A percentile compares a stretch with the other conserved stretches of the same genome.
Evolutionary conservation across 2,888 invertebrate genomes (phyloP).

Genomic region (Epinotia bilunana): DNA sequence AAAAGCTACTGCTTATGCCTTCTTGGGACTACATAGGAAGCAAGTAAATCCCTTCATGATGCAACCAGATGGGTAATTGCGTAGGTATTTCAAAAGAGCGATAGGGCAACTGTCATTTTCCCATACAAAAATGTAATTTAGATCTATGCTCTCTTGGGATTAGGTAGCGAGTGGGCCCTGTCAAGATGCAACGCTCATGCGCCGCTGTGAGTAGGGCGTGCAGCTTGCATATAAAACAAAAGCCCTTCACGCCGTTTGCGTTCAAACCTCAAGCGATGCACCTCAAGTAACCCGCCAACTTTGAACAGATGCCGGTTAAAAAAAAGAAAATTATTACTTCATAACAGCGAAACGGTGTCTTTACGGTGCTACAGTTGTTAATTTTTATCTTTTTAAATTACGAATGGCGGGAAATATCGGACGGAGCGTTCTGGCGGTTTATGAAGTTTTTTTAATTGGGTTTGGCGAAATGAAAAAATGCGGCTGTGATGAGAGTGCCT

Average conservation of each 20-base stretch:
- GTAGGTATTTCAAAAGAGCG: no score
- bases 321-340: constrained; percentile 40
- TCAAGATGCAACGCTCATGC: no score
- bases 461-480: constrained; percentile 3
- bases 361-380: constrained; percentile 18
- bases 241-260: no score
- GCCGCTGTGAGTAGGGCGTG: no score
- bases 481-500: neutral
- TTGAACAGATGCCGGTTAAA: constrained; percentile 19
- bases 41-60: no score
- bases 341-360: constrained; percentile 45
- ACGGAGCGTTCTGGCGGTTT: constrained; percentile 3
- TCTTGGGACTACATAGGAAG: no score
- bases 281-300: neutral
- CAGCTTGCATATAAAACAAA: no score
- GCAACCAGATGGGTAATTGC: no score
- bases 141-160: no score
- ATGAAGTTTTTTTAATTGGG: constrained; percentile 22
- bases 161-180: no score
- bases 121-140: no score
- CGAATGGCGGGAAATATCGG: constrained; percentile 9
- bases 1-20: no score
- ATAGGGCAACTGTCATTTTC: neutral
- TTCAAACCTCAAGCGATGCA: neutral
- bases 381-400: constrained; percentile 29